Percentiles rank a stretch among this genome's conserved stretches.
phyloP scores from a whole-genome alignment of 2,888 invertebrate species.

The Nesidiocoris tenuis region DNA sequence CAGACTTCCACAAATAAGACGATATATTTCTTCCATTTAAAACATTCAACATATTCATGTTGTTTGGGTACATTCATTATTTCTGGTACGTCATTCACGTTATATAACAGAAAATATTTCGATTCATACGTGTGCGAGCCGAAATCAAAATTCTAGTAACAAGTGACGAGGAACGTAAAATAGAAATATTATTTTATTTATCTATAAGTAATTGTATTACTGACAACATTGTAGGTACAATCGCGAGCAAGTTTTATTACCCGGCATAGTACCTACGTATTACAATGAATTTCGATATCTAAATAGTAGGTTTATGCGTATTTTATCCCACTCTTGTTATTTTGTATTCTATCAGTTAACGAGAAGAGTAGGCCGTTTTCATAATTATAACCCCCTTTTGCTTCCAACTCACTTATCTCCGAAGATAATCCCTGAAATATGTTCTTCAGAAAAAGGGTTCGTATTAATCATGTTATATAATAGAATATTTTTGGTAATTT shows the following conservation, averaged over 20 bases:
- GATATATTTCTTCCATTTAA: conserved; percentile 31
- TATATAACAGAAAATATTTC: neutral
- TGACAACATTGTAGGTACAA: no score
- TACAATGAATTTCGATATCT: neutral
- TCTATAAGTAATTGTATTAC: neutral
- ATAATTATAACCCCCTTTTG: conserved; percentile 31
- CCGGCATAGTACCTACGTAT: neutral
- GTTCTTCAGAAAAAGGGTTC: conserved; percentile 24
- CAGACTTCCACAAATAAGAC: conserved; percentile 24
- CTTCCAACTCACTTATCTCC: neutral
- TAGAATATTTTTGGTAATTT: neutral
- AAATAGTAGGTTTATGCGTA: conserved; percentile 1
- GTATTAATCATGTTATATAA: neutral
- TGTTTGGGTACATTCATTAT: conserved; percentile 8
- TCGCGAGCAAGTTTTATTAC: neutral
- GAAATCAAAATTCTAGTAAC: neutral
- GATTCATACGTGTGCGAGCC: neutral
- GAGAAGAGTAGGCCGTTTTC: conserved; percentile 38
- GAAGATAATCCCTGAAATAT: neutral
- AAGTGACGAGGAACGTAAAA: neutral
- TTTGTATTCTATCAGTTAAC: conserved; percentile 13
- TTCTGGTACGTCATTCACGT: neutral
- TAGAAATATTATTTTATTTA: neutral
- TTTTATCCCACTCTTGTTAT: neutral
- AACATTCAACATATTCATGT: conserved; percentile 16